Evolutionary conservation across 2,888 invertebrate species (phyloP).

Genomic region (Drosophila anceps): DNA sequence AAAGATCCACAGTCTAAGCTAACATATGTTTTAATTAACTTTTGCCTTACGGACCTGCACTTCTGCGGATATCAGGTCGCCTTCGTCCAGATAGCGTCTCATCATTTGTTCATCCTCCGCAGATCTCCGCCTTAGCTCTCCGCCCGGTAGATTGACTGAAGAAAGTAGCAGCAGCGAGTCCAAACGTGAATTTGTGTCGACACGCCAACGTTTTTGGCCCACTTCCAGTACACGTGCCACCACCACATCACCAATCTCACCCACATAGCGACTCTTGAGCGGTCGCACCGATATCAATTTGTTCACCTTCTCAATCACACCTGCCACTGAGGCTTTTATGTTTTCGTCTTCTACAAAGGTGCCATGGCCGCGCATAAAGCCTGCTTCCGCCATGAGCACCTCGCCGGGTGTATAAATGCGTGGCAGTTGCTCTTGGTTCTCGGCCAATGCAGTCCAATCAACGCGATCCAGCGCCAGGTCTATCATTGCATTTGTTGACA

Average conservation of each 20-base stretch:
- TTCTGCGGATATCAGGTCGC: slow-evolving; percentile 98
- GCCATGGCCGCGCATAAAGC: slow-evolving; percentile 94
- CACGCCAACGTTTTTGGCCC: slow-evolving; percentile 97
- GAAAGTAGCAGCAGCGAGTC: slow-evolving; percentile 95
- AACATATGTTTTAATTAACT: neutral
- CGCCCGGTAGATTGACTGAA: slow-evolving; percentile 98
- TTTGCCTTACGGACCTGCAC: slow-evolving; percentile 88
- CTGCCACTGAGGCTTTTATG: slow-evolving; percentile 96
- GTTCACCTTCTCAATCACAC: slow-evolving; percentile 97
- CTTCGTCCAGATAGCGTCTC: slow-evolving; percentile 96
- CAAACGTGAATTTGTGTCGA: slow-evolving; percentile 95
- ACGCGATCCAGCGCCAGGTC: slow-evolving; percentile 89
- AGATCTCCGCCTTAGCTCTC: slow-evolving; percentile 96
- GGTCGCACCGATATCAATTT: slow-evolving; percentile 96
- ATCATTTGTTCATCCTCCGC: slow-evolving; percentile 99
- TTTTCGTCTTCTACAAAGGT: slow-evolving; percentile 94
- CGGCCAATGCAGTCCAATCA: slow-evolving; percentile 85
- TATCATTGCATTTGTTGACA: slow-evolving; percentile 87
- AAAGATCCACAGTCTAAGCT: neutral
- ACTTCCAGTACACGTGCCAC: slow-evolving; percentile 97
- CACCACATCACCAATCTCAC: slow-evolving; percentile 98
- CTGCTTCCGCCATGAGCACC: slow-evolving; percentile 90
- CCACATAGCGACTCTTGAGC: slow-evolving; percentile 94
- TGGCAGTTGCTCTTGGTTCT: slow-evolving; percentile 87
- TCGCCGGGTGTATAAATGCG: slow-evolving; percentile 94